Evolutionary conservation across 1,140 invertebrate genomes (phyloP).

Genomic region (Trichogramma pretiosum): DNA sequence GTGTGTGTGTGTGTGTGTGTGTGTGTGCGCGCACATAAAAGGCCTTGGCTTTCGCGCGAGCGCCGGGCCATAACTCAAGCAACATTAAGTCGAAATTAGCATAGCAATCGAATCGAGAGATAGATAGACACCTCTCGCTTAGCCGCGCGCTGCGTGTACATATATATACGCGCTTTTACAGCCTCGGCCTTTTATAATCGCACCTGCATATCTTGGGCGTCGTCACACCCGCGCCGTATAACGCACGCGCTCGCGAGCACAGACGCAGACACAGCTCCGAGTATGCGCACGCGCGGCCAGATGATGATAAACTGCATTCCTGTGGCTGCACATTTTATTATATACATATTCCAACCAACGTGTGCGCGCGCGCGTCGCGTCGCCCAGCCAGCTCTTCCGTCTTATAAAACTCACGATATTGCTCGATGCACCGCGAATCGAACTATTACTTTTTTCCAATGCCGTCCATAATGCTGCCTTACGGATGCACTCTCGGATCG

Average conservation of each 20-base stretch:
- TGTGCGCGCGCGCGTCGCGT: not conserved
- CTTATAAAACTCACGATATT: too few relatives aligned
- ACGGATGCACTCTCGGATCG: too few relatives aligned
- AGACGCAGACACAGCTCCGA: too few relatives aligned
- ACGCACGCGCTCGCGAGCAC: not conserved
- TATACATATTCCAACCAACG: too few relatives aligned
- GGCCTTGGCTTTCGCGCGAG: too few relatives aligned
- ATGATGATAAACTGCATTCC: conserved; percentile 14
- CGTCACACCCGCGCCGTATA: conserved; percentile 1
- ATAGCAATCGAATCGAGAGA: conserved; percentile 3
- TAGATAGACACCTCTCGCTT: too few relatives aligned
- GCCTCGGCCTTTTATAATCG: too few relatives aligned
- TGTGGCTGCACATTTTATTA: conserved; percentile 10
- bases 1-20: too few relatives aligned
- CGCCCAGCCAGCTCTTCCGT: not conserved
- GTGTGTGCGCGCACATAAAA: too few relatives aligned
- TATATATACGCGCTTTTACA: not conserved
- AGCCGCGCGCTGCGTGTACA: not conserved
- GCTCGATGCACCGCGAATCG: too few relatives aligned
- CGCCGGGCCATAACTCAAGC: not conserved
- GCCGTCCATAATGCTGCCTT: too few relatives aligned
- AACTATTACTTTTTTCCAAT: too few relatives aligned
- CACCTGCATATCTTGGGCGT: conserved; percentile 23
- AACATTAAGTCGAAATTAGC: conserved; percentile 5
- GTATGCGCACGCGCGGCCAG: not conserved